phyloP scores from a whole-genome alignment of 1,140 invertebrate species.

The Leguminivora glycinivorella region DNA sequence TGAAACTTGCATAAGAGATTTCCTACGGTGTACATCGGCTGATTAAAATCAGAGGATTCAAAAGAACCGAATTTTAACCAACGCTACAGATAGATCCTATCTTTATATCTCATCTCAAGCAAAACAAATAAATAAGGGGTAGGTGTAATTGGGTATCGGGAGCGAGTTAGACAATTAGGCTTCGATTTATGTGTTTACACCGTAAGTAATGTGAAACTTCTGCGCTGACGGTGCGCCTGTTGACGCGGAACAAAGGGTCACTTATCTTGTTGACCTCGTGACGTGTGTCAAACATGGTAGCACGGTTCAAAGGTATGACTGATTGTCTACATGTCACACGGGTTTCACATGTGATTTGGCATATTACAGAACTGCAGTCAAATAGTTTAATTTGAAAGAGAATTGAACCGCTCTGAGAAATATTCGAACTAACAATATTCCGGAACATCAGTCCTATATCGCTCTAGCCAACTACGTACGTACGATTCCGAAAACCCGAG shows the following conservation, averaged over 20 bases:
- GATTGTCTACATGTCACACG: background rate
- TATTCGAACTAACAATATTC: no score
- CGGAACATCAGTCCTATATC: no score
- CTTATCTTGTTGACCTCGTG: background rate
- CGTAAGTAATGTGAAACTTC: conserved; percentile 19
- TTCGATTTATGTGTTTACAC: conserved; percentile 66
- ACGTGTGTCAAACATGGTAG: background rate
- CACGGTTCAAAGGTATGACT: background rate
- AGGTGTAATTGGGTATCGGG: conserved; percentile 6
- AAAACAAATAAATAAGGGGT: conserved; percentile 51
- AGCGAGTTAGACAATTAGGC: conserved; percentile 49
- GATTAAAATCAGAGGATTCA: background rate
- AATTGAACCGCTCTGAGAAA: no score
- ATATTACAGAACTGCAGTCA: no score
- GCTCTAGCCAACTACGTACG: no score
- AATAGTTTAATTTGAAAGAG: no score
- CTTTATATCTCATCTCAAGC: conserved; percentile 3
- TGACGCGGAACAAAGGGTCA: conserved; percentile 12
- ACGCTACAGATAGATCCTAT: background rate
- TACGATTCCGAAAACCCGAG: no score
- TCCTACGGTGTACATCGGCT: no score
- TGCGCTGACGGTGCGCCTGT: conserved; percentile 2
- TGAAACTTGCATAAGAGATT: no score
- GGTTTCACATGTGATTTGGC: background rate
- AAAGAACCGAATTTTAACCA: background rate